phyloP scores from a whole-genome alignment of 2,888 invertebrate genomes.

The Leptopterna dolabrata region DNA sequence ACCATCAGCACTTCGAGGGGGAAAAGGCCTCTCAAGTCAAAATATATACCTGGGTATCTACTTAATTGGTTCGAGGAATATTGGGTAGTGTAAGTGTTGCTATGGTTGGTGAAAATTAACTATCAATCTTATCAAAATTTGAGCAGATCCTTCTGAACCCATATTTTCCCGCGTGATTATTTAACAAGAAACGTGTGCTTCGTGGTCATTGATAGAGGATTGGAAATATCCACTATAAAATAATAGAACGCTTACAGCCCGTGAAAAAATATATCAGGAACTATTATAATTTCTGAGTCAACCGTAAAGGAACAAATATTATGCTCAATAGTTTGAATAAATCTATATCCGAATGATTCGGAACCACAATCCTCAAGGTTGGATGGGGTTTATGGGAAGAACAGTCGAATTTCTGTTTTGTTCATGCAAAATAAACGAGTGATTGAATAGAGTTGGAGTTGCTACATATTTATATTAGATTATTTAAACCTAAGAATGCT shows the following conservation, averaged over 20 bases:
- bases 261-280: not conserved
- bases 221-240: not conserved
- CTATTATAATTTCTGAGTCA: not conserved
- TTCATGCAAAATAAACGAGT: not conserved
- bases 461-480: conserved; percentile 26
- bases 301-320: not conserved
- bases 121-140: too few relatives aligned
- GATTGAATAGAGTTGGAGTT: not conserved
- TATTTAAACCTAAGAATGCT: conserved; percentile 35
- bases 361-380: not conserved
- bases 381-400: not conserved
- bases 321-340: conserved; percentile 31
- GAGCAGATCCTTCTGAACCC: too few relatives aligned
- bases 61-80: too few relatives aligned
- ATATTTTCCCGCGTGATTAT: too few relatives aligned
- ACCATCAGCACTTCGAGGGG: too few relatives aligned
- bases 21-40: too few relatives aligned
- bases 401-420: not conserved
- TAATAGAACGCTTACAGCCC: not conserved
- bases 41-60: too few relatives aligned
- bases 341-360: not conserved
- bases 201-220: not conserved
- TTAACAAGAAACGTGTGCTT: too few relatives aligned
- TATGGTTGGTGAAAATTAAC: too few relatives aligned
- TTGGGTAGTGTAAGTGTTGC: too few relatives aligned